phyloP scores from a whole-genome alignment of 1,140 invertebrate genomes.

The Acromyrmex heyeri region DNA sequence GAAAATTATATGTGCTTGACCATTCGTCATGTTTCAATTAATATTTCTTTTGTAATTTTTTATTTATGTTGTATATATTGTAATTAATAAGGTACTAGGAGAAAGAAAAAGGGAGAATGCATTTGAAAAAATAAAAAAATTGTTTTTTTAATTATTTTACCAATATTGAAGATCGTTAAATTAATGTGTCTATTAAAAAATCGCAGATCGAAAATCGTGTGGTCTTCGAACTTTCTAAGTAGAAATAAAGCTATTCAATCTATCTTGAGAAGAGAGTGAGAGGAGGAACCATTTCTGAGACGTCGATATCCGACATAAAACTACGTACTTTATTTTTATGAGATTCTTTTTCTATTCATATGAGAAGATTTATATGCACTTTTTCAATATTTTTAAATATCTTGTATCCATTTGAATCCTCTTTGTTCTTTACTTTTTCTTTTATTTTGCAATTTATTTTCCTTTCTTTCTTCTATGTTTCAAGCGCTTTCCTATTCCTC shows the following conservation, averaged over 20 bases:
- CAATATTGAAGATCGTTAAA: background rate
- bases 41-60: background rate
- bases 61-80: background rate
- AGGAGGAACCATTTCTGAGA: slow-evolving; percentile 22
- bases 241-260: slow-evolving; percentile 40
- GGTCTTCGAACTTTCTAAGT: slow-evolving; percentile 11
- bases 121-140: background rate
- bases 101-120: background rate
- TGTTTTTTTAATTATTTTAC: background rate
- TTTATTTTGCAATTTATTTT: background rate
- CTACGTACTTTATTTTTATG: slow-evolving; percentile 38
- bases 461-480: background rate
- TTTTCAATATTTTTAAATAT: slow-evolving; percentile 22
- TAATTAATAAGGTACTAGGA: background rate
- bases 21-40: background rate
- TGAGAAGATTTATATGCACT: background rate
- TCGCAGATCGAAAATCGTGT: background rate
- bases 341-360: slow-evolving; percentile 17
- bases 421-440: background rate
- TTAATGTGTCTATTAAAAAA: background rate
- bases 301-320: slow-evolving; percentile 30
- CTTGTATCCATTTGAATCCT: background rate
- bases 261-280: slow-evolving; percentile 19
- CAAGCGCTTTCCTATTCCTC: background rate
- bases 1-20: background rate